Base-by-base conservation (phyloP, 2,888 invertebrate species). In the Shargacucullia verbasci region DNA sequence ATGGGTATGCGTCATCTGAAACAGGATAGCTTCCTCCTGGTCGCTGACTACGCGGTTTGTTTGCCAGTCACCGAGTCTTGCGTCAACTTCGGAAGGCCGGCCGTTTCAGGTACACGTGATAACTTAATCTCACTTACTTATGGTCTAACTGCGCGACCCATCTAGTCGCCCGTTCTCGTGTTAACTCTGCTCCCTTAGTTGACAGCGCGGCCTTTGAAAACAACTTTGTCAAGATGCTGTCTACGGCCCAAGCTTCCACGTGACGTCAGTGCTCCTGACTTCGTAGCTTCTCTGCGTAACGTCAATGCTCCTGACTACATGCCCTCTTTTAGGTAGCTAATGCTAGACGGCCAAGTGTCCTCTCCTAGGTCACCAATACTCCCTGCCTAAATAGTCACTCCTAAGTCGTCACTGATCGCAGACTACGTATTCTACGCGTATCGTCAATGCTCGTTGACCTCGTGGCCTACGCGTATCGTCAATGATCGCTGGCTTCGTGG, bases 151-250 rank as follows among this genome's bases (percentile, higher is more conserved):
- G 52, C 1, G 71, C 48, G 52, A 43, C 27, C n/a, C 15, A 35
- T 9, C 6, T n/a, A 20, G 27, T 59, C 59, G 66, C 66, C 52
- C 35, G 52, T 64, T 58, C 9, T 41, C 35, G 20, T 70, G 44
- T 59, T 67, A 67, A 67, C 38, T 65, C 14, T 59, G 48, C 40
- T 65, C 66, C 48, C 31, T 67, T 46, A 65, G 52, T 67, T 67
- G 67, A 70, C 71, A 67, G 67, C 29, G 11, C 59, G 37, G 25
- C 34, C 37, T 43, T 50, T 53, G 59, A 31, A n/a, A 1, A 7
- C 15, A n/a, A 37, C 27, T 27, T 10, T 11, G 14, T 8, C 8
- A 53, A 46, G 33, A 35, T 37, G 27, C 12, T 20, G 29, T 41
- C 54, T 10, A 14, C 13, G 27, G 31, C 8, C 20, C 7, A 20